These are phyloP conservation scores for Epinephelus cyanopodus DNA, from an alignment of 2,113 vertebrate species.

Conservation along the genomic window DNA sequence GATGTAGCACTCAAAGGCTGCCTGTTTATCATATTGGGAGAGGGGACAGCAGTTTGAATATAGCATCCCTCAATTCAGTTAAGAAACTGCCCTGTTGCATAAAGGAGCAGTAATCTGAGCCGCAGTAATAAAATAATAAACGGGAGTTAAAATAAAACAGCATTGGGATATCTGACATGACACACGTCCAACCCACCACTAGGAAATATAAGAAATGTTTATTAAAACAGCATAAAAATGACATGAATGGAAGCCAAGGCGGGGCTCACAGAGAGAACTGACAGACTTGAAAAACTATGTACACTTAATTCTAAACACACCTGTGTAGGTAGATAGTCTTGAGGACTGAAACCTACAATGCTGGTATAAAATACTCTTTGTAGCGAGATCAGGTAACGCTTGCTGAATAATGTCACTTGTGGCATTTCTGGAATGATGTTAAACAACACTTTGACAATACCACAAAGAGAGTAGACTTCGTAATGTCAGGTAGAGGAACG, in stretches of 20 bases:
- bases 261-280: conserved; percentile 1
- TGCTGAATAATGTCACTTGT: background rate
- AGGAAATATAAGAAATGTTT: conserved; percentile 29
- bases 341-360: conserved; percentile 3
- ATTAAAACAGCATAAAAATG: conserved; percentile 54
- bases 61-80: background rate
- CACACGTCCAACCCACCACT: background rate
- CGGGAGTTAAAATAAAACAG: background rate
- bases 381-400: background rate
- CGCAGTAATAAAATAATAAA: background rate
- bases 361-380: background rate
- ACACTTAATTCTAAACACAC: conserved; percentile 28
- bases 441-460: background rate
- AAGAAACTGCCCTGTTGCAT: background rate
- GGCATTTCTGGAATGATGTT: background rate
- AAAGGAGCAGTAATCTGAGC: background rate
- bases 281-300: conserved; percentile 43
- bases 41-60: background rate
- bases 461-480: background rate
- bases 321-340: background rate
- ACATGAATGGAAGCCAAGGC: conserved; percentile 9
- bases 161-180: background rate
- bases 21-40: background rate
- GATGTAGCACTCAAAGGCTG: background rate
- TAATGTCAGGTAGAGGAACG: background rate